These are phyloP conservation scores for Ploceus nigricollis DNA, from an alignment of 2,113 vertebrate genomes.

Conservation along the genomic window DNA sequence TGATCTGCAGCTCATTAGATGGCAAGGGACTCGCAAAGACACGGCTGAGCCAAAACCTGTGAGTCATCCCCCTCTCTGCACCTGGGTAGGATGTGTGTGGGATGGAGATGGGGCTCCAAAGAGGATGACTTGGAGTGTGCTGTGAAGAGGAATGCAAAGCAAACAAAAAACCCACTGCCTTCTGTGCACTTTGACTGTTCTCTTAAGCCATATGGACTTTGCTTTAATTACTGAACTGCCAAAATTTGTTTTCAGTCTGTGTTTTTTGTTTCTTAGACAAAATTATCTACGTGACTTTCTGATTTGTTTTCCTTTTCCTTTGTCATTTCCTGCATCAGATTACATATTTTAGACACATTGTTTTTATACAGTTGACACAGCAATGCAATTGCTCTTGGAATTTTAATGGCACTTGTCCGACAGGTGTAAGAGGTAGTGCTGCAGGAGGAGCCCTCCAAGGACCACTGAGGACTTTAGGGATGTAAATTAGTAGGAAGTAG, in stretches of 20 bases:
- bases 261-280: conserved; percentile 4
- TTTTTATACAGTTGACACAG: background rate
- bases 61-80: background rate
- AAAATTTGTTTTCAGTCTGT: background rate
- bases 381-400: background rate
- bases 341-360: background rate
- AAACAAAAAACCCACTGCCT: conserved; percentile 27
- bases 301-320: background rate
- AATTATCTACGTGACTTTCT: background rate
- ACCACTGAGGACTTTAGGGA: background rate
- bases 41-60: background rate
- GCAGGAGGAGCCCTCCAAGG: background rate
- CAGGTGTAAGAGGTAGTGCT: background rate
- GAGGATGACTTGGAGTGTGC: background rate
- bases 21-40: background rate
- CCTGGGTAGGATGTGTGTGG: conserved; percentile 18
- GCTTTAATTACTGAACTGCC: conserved; percentile 54
- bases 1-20: background rate
- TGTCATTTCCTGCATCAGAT: background rate
- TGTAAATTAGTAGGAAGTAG: background rate
- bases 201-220: conserved; percentile 72
- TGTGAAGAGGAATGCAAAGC: background rate
- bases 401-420: background rate
- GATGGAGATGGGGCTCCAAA: conserved; percentile 6
- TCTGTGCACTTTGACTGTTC: conserved; percentile 66